These are phyloP conservation scores for Serilophus lunatus DNA, from an alignment of 2,113 vertebrate species.

Conservation along the genomic window DNA sequence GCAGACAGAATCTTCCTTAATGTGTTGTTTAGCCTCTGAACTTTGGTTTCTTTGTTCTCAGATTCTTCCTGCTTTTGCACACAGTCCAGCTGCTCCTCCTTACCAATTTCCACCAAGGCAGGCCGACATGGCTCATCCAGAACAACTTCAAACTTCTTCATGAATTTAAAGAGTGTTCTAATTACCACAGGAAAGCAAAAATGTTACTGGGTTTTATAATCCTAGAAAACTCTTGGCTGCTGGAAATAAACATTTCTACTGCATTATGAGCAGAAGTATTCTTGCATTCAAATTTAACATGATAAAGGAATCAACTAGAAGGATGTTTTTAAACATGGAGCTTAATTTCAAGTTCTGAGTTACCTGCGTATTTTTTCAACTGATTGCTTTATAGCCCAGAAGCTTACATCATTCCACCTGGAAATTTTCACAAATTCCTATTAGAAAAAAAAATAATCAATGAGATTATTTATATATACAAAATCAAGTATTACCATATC, in stretches of 20 bases:
- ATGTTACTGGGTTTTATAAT: not conserved
- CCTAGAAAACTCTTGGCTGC: not conserved
- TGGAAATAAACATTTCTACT: not conserved
- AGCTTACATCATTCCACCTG: constrained; percentile 95
- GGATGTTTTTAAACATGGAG: not conserved
- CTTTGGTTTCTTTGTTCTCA: constrained; percentile 60
- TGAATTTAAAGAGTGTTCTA: constrained; percentile 96
- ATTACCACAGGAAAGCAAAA: not conserved
- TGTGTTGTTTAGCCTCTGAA: constrained; percentile 75
- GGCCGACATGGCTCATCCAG: constrained; percentile 79
- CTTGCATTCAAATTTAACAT: not conserved
- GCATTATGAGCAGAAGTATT: not conserved
- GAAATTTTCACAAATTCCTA: constrained; percentile 98
- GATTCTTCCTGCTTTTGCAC: constrained; percentile 61
- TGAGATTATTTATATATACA: not conserved
- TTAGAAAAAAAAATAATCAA: not conserved
- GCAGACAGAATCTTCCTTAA: constrained; percentile 75
- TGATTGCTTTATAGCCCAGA: constrained; percentile 97
- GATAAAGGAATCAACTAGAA: not conserved
- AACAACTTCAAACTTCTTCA: constrained; percentile 89
- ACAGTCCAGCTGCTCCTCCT: constrained; percentile 71
- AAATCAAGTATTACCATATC: not conserved
- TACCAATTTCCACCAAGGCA: constrained; percentile 82
- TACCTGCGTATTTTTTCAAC: constrained; percentile 97
- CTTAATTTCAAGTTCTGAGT: not conserved